Evolutionary conservation across 2,888 invertebrate species (phyloP).

Genomic region (Congeria kusceri): DNA sequence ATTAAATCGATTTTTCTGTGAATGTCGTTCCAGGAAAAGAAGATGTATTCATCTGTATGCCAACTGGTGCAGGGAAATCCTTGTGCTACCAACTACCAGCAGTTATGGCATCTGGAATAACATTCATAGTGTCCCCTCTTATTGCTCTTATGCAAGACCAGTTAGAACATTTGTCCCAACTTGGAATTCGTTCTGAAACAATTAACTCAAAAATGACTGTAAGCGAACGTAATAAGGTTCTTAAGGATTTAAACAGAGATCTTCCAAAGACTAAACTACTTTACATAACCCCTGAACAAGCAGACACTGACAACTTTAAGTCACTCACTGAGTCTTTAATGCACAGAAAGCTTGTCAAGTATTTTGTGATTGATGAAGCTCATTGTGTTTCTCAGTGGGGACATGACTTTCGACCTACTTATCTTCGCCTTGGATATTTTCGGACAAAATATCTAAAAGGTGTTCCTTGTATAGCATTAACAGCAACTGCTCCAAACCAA

Average conservation of each 20-base stretch:
- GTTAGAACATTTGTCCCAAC: conserved; percentile 92
- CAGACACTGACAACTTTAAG: conserved; percentile 89
- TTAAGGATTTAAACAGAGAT: conserved; percentile 89
- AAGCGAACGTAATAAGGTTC: conserved; percentile 91
- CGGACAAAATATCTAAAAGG: conserved; percentile 87
- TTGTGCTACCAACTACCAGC: conserved; percentile 98
- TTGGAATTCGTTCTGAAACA: conserved; percentile 93
- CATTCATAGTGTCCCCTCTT: conserved; percentile 97
- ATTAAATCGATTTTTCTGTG: background rate
- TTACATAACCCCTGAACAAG: conserved; percentile 99
- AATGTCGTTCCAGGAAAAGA: conserved; percentile 86
- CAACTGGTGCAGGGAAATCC: conserved; percentile 98
- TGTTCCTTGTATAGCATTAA: conserved; percentile 95
- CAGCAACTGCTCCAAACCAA: conserved; percentile 93
- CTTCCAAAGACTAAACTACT: conserved; percentile 93
- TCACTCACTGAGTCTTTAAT: conserved; percentile 89
- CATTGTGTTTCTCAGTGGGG: conserved; percentile 97
- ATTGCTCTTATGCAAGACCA: conserved; percentile 98
- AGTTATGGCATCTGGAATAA: conserved; percentile 90
- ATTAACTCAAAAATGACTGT: conserved; percentile 95
- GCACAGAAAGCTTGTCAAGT: conserved; percentile 92
- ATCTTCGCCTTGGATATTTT: conserved; percentile 93
- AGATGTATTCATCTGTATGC: conserved; percentile 99
- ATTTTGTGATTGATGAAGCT: conserved; percentile 96
- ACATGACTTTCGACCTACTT: conserved; percentile 97